Conservation (phyloP, 92 coral and sea anemone genomes). For the Bergia puertoricense region DNA sequence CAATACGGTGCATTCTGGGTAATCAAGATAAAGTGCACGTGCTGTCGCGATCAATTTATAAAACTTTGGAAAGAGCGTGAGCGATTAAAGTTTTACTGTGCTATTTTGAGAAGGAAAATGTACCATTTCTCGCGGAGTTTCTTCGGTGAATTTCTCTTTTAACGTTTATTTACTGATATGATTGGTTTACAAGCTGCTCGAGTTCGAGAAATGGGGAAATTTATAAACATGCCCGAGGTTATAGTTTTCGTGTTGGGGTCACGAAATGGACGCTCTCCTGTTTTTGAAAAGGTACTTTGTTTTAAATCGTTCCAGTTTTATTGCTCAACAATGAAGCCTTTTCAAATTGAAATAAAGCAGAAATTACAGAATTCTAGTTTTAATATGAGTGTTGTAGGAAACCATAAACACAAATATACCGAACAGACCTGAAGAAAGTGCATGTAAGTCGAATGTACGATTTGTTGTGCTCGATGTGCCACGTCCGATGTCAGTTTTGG, state of each 20-base stretch:
- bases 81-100: too few relatives aligned
- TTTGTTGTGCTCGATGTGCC: not conserved
- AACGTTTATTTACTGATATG: too few relatives aligned
- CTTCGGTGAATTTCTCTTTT: too few relatives aligned
- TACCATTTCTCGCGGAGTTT: too few relatives aligned
- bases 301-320: not conserved
- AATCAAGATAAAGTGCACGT: too few relatives aligned
- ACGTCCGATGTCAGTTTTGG: not conserved
- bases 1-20: too few relatives aligned
- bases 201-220: too few relatives aligned
- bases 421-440: not conserved
- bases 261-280: conserved; percentile 5
- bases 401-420: not conserved
- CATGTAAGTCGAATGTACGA: too few relatives aligned
- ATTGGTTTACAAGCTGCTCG: too few relatives aligned
- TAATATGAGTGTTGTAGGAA: not conserved
- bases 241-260: not conserved
- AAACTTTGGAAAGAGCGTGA: too few relatives aligned
- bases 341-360: not conserved
- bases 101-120: too few relatives aligned
- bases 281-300: not conserved
- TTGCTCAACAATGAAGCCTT: conserved; percentile 11
- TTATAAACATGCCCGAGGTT: not conserved
- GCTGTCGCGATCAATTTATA: too few relatives aligned
- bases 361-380: not conserved